A percentile compares a stretch with the other conserved stretches of the same genome.
Conservation (phyloP, 2,797 vertebrate species). For the Liparis tanakae region DNA sequence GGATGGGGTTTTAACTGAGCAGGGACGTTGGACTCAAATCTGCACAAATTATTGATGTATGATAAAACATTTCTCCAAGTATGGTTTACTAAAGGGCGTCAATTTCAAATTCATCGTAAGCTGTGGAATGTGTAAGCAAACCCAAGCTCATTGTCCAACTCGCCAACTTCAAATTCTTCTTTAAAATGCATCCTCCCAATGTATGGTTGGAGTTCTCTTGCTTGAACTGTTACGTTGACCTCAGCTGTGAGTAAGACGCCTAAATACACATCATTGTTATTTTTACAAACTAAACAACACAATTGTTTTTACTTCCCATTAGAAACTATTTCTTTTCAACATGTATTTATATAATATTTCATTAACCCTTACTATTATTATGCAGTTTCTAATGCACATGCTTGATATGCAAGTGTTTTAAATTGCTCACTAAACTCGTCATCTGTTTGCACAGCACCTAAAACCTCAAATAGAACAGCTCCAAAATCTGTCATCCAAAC, state of each 20-base stretch:
- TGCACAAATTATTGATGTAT: constrained; percentile 17
- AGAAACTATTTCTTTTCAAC: not conserved
- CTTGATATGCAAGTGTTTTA: constrained; percentile 9
- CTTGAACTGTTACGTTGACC: not conserved
- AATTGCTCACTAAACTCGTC: not conserved
- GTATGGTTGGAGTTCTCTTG: not conserved
- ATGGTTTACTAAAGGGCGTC: constrained; percentile 20
- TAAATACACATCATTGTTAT: not conserved
- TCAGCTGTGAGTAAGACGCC: not conserved
- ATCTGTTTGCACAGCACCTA: constrained; percentile 12
- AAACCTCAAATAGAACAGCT: constrained; percentile 14
- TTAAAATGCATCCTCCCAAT: not conserved
- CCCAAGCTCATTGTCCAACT: not conserved
- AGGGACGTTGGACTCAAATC: constrained; percentile 19
- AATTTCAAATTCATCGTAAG: not conserved
- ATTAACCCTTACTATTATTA: not conserved
- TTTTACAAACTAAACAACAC: not conserved
- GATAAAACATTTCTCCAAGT: constrained; percentile 12
- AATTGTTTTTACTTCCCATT: not conserved
- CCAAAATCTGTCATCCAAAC: constrained; percentile 31
- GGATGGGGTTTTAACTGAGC: constrained; percentile 19
- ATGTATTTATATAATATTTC: not conserved
- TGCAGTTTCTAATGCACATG: not conserved
- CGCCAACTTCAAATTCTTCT: not conserved
- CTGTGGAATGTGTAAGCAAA: constrained; percentile 8